Evolutionary conservation across 2,113 vertebrate genomes (phyloP).

Genomic region (Dendrocopos noguchii): DNA sequence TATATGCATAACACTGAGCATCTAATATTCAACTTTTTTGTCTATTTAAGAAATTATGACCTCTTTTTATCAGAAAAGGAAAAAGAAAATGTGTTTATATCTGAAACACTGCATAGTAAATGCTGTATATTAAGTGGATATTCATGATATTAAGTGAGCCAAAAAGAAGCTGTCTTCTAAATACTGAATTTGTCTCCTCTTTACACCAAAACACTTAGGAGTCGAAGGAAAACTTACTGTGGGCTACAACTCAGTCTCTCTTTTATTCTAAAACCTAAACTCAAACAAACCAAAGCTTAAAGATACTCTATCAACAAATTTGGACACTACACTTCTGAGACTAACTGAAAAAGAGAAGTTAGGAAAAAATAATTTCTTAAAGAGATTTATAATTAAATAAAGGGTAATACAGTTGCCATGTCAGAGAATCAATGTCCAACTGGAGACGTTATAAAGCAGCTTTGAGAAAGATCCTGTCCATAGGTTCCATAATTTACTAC

Average conservation of each 20-base stretch:
- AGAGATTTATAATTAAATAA: not conserved
- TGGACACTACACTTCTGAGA: not conserved
- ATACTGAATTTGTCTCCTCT: not conserved
- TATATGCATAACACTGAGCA: not conserved
- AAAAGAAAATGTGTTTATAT: not conserved
- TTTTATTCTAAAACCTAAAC: not conserved
- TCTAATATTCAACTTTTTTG: not conserved
- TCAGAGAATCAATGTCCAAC: not conserved
- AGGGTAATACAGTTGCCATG: not conserved
- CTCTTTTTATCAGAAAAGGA: not conserved
- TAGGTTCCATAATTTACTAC: slow-evolving; percentile 59
- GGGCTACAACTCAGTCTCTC: not conserved
- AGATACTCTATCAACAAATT: not conserved
- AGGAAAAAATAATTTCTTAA: too few relatives aligned
- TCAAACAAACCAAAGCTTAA: not conserved
- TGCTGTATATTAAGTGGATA: not conserved
- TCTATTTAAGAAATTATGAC: not conserved
- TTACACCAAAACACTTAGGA: not conserved
- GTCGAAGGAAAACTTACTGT: not conserved
- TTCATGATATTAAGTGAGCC: not conserved
- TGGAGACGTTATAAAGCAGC: not conserved
- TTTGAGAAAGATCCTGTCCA: slow-evolving; percentile 21
- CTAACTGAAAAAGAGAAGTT: not conserved
- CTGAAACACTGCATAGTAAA: not conserved
- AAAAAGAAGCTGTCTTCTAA: not conserved